Base-by-base conservation (phyloP, 1,140 invertebrate species). In the Cydia fagiglandana region DNA sequence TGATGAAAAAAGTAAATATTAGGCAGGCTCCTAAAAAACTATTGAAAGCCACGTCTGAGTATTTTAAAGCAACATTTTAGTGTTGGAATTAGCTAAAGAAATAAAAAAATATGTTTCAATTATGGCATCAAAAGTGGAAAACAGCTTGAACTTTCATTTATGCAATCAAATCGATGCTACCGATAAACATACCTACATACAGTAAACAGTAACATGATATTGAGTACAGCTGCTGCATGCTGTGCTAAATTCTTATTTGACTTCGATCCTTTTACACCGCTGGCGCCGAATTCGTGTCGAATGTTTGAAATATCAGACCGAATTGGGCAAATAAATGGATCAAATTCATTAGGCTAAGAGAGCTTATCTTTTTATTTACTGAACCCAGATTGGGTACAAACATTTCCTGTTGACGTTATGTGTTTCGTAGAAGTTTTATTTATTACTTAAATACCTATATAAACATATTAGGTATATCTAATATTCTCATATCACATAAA, bases 191-290 rank as follows among this genome's bases (percentile, higher is more conserved):
- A 38, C 6, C 50, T n/a, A n/a, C n/a, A n/a, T 9, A 20, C 7
- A 47, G 45, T 47, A 64, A 64, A 64, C 64, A 64, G 66, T 45
- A 70, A 70, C 30, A 41, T 17, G 34, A 70, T 70, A 70, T 70
- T 10, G 7, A 70, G 66, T 70, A 70, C 66, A 70, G 28, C 64
- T 5, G 28, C 66, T 70, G 66, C 24, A 15, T 5, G 28, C 66
- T 70, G 66, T 45, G 30, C 66, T 45, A 70, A 70, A 70, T 70
- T n/a, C 38, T 70, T 38, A 70, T 70, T 70, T 70, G 15, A 45
- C 17, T 38, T 17, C 4, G 15, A 41, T 61, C 56, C 56, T 61
- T 61, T 61, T 61, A 61, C 53, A 17, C 17, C 17, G 20, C 34
- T 17, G 15, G 30, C 24, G 30, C 34, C 30, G 30, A 30, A 10